Conservation (phyloP, 2,113 vertebrate species). For the Paramisgurnus dabryanus region DNA sequence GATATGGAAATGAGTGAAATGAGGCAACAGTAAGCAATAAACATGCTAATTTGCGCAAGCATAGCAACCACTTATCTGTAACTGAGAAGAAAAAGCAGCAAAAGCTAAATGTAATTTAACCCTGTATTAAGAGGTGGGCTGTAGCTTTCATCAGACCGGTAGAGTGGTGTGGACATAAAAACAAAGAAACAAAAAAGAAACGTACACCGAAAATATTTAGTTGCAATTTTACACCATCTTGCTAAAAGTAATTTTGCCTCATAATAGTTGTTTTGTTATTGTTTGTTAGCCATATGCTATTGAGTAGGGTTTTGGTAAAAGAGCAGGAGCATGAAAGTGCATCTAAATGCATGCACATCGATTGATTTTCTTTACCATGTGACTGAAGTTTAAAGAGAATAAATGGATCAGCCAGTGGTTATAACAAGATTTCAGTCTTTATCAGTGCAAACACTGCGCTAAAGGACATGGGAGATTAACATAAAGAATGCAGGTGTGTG, state of each 20-base stretch:
- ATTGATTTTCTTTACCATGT: constrained; percentile 47
- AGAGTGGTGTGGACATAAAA: not conserved
- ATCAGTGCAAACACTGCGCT: constrained; percentile 34
- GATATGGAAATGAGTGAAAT: constrained; percentile 73
- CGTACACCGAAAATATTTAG: too few species aligned
- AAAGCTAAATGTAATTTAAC: constrained; percentile 27
- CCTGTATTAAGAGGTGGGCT: not conserved
- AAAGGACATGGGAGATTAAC: constrained; percentile 41
- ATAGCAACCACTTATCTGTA: constrained; percentile 68
- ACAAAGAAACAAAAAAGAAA: not conserved
- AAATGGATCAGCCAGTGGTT: constrained; percentile 23
- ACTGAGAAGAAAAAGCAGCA: constrained; percentile 34
- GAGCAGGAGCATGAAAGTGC: constrained; percentile 3
- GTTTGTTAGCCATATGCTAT: not conserved
- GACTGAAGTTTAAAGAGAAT: constrained; percentile 46
- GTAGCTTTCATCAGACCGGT: not conserved
- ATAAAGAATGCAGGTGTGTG: constrained; percentile 29
- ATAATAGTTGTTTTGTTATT: not conserved
- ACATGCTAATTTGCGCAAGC: constrained; percentile 75
- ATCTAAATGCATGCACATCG: constrained; percentile 5
- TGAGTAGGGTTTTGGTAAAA: not conserved
- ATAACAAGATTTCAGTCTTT: constrained; percentile 46
- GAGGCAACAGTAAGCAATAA: constrained; percentile 74
- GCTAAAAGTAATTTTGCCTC: not conserved
- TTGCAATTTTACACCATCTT: not conserved